phyloP scores from a whole-genome alignment of 2,113 vertebrate species.

The Caranx melampygus region DNA sequence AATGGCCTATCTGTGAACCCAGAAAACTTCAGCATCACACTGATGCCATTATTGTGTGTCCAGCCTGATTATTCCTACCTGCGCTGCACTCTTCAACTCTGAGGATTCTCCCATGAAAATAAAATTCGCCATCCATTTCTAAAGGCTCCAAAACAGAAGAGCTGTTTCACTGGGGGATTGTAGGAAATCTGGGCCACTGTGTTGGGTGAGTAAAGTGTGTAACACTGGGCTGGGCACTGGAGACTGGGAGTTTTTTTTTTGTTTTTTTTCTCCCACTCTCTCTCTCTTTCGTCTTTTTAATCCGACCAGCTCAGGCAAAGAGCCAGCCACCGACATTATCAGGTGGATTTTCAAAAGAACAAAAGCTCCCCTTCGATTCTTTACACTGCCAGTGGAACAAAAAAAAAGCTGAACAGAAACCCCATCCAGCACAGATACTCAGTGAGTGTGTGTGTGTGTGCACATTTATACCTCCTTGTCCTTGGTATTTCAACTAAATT shows the following conservation, averaged over 20 bases:
- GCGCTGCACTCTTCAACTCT: slow-evolving; percentile 60
- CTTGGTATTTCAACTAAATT: slow-evolving; percentile 58
- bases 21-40: slow-evolving; percentile 44
- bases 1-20: slow-evolving; percentile 57
- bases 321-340: slow-evolving; percentile 70
- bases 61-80: slow-evolving; percentile 59
- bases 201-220: slow-evolving; percentile 53
- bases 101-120: slow-evolving; percentile 46
- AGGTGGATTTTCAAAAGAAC: slow-evolving; percentile 77
- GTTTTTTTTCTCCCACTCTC: background rate
- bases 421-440: slow-evolving; percentile 8
- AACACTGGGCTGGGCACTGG: slow-evolving; percentile 47
- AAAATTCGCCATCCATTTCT: slow-evolving; percentile 39
- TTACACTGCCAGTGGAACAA: slow-evolving; percentile 38
- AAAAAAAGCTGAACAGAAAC: slow-evolving; percentile 39
- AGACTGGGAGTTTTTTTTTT: slow-evolving; percentile 25
- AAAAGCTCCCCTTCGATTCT: slow-evolving; percentile 71
- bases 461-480: slow-evolving; percentile 13
- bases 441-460: slow-evolving; percentile 16
- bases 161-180: slow-evolving; percentile 50
- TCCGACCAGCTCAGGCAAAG: slow-evolving; percentile 64
- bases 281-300: slow-evolving; percentile 55
- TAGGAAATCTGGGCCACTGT: slow-evolving; percentile 63
- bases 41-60: slow-evolving; percentile 37
- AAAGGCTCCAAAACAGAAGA: slow-evolving; percentile 46